Conservation (phyloP, 2,113 vertebrate genomes). For the Aegithalos caudatus region DNA sequence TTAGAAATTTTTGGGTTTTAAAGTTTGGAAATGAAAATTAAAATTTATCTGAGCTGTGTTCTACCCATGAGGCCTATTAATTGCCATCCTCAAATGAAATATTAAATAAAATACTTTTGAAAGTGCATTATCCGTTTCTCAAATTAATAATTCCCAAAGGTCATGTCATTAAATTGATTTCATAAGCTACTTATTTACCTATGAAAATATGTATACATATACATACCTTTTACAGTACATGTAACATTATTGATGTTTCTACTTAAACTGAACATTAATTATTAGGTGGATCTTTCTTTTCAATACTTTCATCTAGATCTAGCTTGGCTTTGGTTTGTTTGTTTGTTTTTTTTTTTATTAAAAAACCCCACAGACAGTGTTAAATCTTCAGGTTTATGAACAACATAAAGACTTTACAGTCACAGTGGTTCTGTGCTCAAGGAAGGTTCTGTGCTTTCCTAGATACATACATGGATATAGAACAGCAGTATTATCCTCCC, state of each 20-base stretch:
- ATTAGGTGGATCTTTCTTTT: neutral
- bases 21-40: neutral
- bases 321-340: too few relatives aligned
- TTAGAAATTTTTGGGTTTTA: neutral
- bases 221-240: neutral
- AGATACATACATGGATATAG: neutral
- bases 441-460: neutral
- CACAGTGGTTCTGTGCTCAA: neutral
- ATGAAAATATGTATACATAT: neutral
- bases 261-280: neutral
- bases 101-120: neutral
- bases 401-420: neutral
- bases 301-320: neutral
- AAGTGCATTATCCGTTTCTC: neutral
- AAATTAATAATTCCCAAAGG: neutral
- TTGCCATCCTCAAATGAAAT: neutral
- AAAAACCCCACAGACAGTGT: accelerated
- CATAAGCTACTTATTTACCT: neutral
- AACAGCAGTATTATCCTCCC: neutral
- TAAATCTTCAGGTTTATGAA: neutral
- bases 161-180: neutral
- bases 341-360: neutral
- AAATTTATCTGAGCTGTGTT: neutral
- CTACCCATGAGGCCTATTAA: accelerated
- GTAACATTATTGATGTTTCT: neutral